These are phyloP conservation scores for Buceros bicornis DNA, from an alignment of 2,797 vertebrate species.

Conservation along the genomic window DNA sequence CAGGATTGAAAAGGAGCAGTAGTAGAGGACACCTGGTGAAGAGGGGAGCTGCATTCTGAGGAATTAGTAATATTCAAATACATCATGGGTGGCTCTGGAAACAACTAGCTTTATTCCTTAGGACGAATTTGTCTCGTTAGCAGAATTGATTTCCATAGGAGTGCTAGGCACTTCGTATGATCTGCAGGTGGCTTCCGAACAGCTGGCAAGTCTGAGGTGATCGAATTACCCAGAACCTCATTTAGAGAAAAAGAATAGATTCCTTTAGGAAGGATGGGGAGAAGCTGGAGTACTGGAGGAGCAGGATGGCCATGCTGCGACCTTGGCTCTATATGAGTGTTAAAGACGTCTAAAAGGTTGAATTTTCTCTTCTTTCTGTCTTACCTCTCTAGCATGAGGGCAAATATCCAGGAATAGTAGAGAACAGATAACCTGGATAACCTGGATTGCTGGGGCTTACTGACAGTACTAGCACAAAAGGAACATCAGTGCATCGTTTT, in stretches of 20 bases:
- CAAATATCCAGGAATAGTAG: neutral
- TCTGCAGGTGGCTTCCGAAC: constrained; percentile 9
- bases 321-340: neutral
- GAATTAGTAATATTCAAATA: neutral
- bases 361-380: neutral
- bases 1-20: neutral
- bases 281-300: neutral
- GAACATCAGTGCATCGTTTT: neutral
- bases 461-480: neutral
- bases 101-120: neutral
- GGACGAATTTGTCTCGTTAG: neutral
- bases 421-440: neutral
- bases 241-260: neutral
- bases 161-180: neutral
- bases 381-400: neutral
- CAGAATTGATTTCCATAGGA: neutral
- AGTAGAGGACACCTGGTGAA: neutral
- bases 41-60: neutral
- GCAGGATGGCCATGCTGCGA: neutral
- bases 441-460: neutral
- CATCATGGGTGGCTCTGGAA: neutral
- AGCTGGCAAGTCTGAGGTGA: constrained; percentile 22
- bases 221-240: neutral
- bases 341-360: neutral
- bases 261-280: neutral